These are phyloP conservation scores for Plutella xylostella DNA, from an alignment of 2,888 invertebrate genomes.

Conservation along the genomic window DNA sequence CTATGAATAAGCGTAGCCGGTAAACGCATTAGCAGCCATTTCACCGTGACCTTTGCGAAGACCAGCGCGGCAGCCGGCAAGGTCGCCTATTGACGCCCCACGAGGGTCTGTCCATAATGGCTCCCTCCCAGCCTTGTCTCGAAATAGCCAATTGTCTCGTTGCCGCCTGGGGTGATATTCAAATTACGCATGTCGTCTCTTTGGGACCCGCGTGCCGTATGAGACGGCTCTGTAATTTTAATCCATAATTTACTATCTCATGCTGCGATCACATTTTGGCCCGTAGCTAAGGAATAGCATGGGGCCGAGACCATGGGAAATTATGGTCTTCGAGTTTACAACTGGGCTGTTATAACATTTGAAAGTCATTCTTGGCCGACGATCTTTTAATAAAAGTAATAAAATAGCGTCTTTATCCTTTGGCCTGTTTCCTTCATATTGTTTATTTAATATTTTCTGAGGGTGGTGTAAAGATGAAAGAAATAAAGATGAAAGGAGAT, in stretches of 20 bases:
- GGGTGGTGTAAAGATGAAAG: no score
- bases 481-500: no score
- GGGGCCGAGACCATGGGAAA: neutral
- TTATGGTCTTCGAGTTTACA: neutral
- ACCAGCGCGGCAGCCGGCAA: slow-evolving; percentile 29
- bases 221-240: neutral
- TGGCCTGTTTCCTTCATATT: no score
- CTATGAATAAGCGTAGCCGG: slow-evolving; percentile 28
- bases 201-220: neutral
- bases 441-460: no score
- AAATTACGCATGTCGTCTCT: neutral
- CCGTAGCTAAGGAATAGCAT: no score
- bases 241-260: no score
- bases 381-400: no score
- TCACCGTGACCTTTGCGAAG: slow-evolving; percentile 45
- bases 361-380: no score
- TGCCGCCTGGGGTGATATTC: slow-evolving; percentile 7
- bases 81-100: slow-evolving; percentile 37
- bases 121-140: slow-evolving; percentile 25
- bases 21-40: slow-evolving; percentile 45
- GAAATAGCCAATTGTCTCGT: slow-evolving; percentile 35
- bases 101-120: slow-evolving; percentile 29
- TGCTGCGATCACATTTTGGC: no score
- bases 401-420: no score
- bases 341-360: no score